Evolutionary conservation across 1,140 invertebrate genomes (phyloP).

Genomic region (Aphidius gifuensis): DNA sequence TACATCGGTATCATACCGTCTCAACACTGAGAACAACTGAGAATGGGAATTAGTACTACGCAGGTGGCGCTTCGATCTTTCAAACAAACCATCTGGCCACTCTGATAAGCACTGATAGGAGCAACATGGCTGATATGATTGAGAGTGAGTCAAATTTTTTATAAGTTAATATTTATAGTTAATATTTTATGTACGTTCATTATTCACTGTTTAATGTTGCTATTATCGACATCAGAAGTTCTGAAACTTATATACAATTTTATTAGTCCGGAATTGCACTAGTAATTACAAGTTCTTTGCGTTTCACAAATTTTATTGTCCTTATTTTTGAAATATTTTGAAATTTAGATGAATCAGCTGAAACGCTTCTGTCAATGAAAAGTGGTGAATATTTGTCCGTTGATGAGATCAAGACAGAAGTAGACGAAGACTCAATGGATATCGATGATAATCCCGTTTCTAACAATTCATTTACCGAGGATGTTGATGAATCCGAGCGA

Average conservation of each 20-base stretch:
- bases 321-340: slow-evolving; percentile 4
- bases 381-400: slow-evolving; percentile 54
- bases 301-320: background rate
- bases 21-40: too few relatives aligned
- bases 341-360: slow-evolving; percentile 55
- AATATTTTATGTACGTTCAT: slow-evolving; percentile 4
- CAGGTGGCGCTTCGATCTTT: too few relatives aligned
- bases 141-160: slow-evolving; percentile 64
- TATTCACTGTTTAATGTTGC: background rate
- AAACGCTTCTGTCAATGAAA: slow-evolving; percentile 57
- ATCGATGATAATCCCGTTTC: slow-evolving; percentile 54
- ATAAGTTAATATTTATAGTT: slow-evolving; percentile 38
- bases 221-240: background rate
- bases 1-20: too few relatives aligned
- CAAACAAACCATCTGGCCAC: too few relatives aligned
- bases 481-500: slow-evolving; percentile 62
- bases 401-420: slow-evolving; percentile 50
- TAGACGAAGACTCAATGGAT: slow-evolving; percentile 62
- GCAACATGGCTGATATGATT: slow-evolving; percentile 74
- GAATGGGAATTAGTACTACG: too few relatives aligned
- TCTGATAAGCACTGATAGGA: slow-evolving; percentile 41
- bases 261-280: background rate
- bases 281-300: background rate
- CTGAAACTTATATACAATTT: background rate
- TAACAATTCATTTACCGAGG: slow-evolving; percentile 53